Percentiles rank a stretch among this genome's conserved stretches.
Conservation (phyloP, 2,797 vertebrate species). For the Ctenopoma kingsleyae region DNA sequence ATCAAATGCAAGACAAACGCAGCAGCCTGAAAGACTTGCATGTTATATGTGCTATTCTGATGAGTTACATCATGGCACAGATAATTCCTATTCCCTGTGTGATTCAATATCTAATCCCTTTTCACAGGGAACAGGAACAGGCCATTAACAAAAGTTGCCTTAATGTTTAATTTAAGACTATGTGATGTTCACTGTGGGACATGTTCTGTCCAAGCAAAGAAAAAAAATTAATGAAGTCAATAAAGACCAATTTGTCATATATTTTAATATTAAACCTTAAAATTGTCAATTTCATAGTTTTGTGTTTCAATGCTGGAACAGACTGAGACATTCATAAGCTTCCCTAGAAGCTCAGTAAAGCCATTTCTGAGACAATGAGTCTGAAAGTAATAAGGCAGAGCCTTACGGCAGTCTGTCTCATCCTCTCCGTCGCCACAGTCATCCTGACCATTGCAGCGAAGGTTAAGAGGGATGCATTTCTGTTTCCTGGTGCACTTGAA, state of each 20-base stretch:
- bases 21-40: slow-evolving; percentile 64
- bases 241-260: not conserved
- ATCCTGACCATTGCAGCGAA: slow-evolving; percentile 97
- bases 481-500: slow-evolving; percentile 97
- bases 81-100: slow-evolving; percentile 66
- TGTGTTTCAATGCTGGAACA: not conserved
- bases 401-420: slow-evolving; percentile 97
- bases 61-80: slow-evolving; percentile 70
- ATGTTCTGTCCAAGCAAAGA: slow-evolving; percentile 24
- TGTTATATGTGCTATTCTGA: slow-evolving; percentile 63
- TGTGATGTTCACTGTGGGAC: slow-evolving; percentile 37
- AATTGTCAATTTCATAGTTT: not conserved
- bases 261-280: not conserved
- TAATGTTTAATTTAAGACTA: slow-evolving; percentile 62
- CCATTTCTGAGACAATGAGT: slow-evolving; percentile 33
- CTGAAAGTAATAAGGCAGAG: slow-evolving; percentile 16
- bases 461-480: slow-evolving; percentile 90
- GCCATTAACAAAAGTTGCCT: slow-evolving; percentile 52
- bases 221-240: slow-evolving; percentile 12
- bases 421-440: slow-evolving; percentile 97
- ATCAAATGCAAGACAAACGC: slow-evolving; percentile 71
- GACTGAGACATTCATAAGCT: slow-evolving; percentile 3
- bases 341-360: slow-evolving; percentile 14
- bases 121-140: slow-evolving; percentile 61
- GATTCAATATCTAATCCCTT: slow-evolving; percentile 74